phyloP scores from a whole-genome alignment of 1,140 invertebrate genomes.

The Tetragonula clypearis region DNA sequence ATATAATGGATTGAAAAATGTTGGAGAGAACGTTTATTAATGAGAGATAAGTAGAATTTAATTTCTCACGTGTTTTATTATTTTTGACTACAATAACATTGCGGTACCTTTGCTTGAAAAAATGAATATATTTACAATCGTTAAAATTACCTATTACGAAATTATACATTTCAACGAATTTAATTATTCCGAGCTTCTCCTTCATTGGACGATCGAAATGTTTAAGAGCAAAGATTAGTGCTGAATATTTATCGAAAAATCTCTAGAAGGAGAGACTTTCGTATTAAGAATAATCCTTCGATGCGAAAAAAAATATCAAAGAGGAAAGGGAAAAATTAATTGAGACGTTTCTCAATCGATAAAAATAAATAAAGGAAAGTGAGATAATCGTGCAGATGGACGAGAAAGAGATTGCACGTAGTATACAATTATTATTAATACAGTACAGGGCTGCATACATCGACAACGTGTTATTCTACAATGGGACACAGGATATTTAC shows the following conservation, averaged over 20 bases:
- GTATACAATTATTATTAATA: constrained; percentile 68
- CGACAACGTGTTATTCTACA: constrained; percentile 23
- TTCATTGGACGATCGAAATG: background rate
- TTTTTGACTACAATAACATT: background rate
- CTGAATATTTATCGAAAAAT: no score
- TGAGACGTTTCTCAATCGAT: background rate
- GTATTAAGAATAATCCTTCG: background rate
- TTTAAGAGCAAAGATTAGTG: background rate
- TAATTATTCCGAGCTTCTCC: background rate
- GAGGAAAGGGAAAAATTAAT: background rate
- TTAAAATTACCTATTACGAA: background rate
- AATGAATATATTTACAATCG: constrained; percentile 9
- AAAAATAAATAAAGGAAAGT: constrained; percentile 5
- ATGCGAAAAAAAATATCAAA: no score
- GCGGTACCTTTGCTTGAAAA: background rate
- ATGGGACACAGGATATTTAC: constrained; percentile 15
- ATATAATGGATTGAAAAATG: background rate
- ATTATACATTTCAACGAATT: constrained; percentile 1
- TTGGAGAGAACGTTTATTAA: background rate
- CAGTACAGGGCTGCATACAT: constrained; percentile 64
- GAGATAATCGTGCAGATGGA: background rate
- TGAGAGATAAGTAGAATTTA: background rate
- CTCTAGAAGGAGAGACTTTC: no score
- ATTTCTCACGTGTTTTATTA: constrained; percentile 19
- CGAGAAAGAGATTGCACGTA: constrained; percentile 26